Percentiles rank a stretch among this genome's conserved stretches.
These are phyloP conservation scores for Drosophila insularis DNA, from an alignment of 1,140 invertebrate genomes.

Conservation along the genomic window DNA sequence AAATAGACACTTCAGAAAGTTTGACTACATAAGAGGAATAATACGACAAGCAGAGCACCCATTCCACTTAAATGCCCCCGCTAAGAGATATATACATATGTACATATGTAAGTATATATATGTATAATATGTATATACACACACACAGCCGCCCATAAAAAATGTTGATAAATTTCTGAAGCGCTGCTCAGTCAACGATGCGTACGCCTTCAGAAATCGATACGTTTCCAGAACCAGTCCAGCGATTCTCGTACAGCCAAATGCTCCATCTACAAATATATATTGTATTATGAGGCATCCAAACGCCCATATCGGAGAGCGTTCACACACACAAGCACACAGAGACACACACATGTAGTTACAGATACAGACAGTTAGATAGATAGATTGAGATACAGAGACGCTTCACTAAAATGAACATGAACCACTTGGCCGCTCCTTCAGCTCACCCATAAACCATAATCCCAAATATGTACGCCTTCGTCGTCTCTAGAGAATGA, in stretches of 20 bases:
- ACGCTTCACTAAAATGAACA: constrained; percentile 50
- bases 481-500: constrained; percentile 7
- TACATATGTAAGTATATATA: constrained; percentile 18
- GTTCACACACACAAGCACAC: constrained; percentile 22
- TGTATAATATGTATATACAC: constrained; percentile 17
- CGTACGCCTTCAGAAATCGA: constrained; percentile 68
- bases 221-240: constrained; percentile 56
- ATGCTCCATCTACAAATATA: constrained; percentile 32
- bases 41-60: constrained; percentile 30
- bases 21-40: constrained; percentile 48
- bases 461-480: not conserved
- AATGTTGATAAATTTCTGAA: constrained; percentile 47
- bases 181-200: constrained; percentile 46
- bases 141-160: constrained; percentile 27
- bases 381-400: constrained; percentile 35
- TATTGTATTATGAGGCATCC: constrained; percentile 46
- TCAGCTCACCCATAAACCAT: not conserved
- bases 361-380: constrained; percentile 9
- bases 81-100: constrained; percentile 15
- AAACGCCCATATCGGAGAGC: constrained; percentile 50
- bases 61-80: constrained; percentile 11
- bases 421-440: constrained; percentile 30
- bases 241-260: constrained; percentile 56
- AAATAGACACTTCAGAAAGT: constrained; percentile 56
- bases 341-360: not conserved